These are phyloP conservation scores for Gymnocephalus cernua DNA, from an alignment of 2,113 vertebrate species.

Conservation along the genomic window DNA sequence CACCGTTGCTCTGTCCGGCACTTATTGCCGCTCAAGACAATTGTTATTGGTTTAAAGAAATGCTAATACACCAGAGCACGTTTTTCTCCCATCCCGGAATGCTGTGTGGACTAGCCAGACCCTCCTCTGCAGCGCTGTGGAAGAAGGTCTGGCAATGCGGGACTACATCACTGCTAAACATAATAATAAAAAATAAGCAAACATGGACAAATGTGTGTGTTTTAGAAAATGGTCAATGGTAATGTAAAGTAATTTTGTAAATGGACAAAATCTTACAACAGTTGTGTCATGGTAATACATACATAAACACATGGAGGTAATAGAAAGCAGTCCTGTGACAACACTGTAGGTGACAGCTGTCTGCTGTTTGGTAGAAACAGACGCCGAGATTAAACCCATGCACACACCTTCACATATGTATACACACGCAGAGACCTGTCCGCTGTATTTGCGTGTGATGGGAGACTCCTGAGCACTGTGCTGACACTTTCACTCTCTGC, in stretches of 20 bases:
- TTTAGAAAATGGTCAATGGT: background rate
- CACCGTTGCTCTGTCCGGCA: too few relatives aligned
- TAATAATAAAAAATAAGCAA: too few relatives aligned
- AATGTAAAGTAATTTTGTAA: background rate
- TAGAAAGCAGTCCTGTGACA: constrained; percentile 19
- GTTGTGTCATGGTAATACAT: background rate
- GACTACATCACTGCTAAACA: too few relatives aligned
- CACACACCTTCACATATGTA: background rate
- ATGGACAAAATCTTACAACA: background rate
- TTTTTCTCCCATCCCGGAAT: too few relatives aligned
- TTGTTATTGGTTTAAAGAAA: too few relatives aligned
- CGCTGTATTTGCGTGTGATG: constrained; percentile 38
- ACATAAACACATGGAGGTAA: background rate
- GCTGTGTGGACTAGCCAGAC: too few relatives aligned
- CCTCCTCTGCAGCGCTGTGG: too few relatives aligned
- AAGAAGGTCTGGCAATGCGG: too few relatives aligned
- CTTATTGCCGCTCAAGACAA: too few relatives aligned
- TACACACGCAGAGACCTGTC: background rate
- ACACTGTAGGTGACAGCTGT: constrained; percentile 22
- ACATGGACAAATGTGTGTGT: too few relatives aligned
- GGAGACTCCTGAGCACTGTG: constrained; percentile 53
- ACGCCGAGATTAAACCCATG: constrained; percentile 16
- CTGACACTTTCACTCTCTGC: constrained; percentile 68
- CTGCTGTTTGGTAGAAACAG: constrained; percentile 23
- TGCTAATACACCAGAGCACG: too few relatives aligned